Conservation (phyloP, 2,888 invertebrate species). For the Hedychridium roseum region DNA sequence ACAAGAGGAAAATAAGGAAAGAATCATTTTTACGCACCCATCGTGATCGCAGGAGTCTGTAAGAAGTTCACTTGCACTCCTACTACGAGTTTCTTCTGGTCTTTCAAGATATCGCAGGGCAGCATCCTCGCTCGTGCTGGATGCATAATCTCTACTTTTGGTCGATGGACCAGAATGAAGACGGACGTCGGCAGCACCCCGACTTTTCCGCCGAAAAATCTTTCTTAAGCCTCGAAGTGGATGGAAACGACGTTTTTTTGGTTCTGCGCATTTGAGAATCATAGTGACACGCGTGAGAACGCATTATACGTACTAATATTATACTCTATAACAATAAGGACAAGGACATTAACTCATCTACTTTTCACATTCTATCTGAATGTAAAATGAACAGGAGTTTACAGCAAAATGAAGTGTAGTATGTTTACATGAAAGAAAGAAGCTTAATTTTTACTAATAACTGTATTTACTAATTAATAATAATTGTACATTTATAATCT, state of each 20-base stretch:
- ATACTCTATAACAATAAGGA: no score
- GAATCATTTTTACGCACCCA: background rate
- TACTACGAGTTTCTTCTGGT: slow-evolving; percentile 65
- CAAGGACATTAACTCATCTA: no score
- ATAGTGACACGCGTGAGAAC: background rate
- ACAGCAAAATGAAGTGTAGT: no score
- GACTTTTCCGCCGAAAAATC: slow-evolving; percentile 74
- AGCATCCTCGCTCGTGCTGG: slow-evolving; percentile 60
- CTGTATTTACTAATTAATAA: no score
- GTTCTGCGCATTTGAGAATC: slow-evolving; percentile 56
- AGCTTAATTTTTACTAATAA: no score
- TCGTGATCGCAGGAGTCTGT: slow-evolving; percentile 65
- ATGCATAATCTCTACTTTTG: slow-evolving; percentile 44
- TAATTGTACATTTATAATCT: no score
- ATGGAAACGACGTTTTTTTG: slow-evolving; percentile 71
- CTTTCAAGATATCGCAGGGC: slow-evolving; percentile 66
- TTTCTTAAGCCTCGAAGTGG: slow-evolving; percentile 73
- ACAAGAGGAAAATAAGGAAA: slow-evolving; percentile 6
- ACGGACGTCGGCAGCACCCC: slow-evolving; percentile 61
- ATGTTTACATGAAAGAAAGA: no score
- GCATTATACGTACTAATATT: no score
- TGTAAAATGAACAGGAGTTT: no score
- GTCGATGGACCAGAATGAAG: slow-evolving; percentile 35
- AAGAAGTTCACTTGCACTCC: slow-evolving; percentile 74
- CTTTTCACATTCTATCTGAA: no score